Conservation (phyloP, 2,888 invertebrate species). For the Sinopyrophorus schimmeli region DNA sequence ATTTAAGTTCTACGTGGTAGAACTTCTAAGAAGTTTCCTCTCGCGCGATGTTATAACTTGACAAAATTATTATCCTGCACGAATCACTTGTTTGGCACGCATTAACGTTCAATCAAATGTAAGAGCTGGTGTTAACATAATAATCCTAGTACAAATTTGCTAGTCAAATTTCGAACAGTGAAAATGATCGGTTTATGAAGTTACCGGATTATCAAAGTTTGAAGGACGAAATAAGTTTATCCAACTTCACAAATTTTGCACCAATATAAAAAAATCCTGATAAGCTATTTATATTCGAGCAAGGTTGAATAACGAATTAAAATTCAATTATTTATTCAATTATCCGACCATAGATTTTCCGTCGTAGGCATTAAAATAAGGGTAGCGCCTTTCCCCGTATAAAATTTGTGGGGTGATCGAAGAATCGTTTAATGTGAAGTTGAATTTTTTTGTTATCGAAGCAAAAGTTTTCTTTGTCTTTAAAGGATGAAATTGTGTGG, state of each 20-base stretch:
- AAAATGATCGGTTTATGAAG: constrained; percentile 15
- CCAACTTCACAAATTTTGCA: constrained; percentile 14
- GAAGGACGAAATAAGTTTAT: constrained; percentile 17
- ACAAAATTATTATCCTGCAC: no score
- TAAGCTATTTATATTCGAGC: constrained; percentile 11
- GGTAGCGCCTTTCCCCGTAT: constrained; percentile 2
- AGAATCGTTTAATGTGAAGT: constrained; percentile 9
- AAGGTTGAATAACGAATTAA: constrained; percentile 5
- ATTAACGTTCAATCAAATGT: constrained; percentile 15
- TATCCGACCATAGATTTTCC: constrained; percentile 5
- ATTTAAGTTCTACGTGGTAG: no score
- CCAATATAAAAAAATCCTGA: constrained; percentile 6
- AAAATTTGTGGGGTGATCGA: constrained; percentile 6
- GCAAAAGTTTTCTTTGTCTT: constrained; percentile 9
- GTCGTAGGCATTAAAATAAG: constrained; percentile 5
- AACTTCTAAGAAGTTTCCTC: no score
- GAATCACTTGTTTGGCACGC: no score
- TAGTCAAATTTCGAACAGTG: constrained; percentile 17
- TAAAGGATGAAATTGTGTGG: constrained; percentile 5
- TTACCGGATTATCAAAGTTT: constrained; percentile 22
- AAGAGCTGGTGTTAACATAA: constrained; percentile 16
- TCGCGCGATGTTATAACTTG: no score
- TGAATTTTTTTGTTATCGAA: constrained; percentile 11
- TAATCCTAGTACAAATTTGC: constrained; percentile 22
- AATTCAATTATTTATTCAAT: constrained; percentile 16